Base-by-base conservation (phyloP, 2,888 invertebrate genomes). In the Trachelus stipa region DNA sequence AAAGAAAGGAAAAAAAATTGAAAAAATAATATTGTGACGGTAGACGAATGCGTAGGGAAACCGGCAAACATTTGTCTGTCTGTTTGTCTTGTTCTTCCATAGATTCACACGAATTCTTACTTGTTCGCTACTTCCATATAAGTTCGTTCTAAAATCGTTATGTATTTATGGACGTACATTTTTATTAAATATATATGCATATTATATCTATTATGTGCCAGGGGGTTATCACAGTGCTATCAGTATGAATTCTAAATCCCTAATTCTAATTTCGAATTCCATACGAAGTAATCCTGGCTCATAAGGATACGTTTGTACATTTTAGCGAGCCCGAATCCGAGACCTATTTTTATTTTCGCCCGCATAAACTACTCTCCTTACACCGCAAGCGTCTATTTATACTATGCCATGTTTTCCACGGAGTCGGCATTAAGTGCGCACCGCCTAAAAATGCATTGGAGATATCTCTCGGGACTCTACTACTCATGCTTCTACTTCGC, bases 21-120 rank as follows among this genome's bases (percentile, higher is more conserved):
- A 78, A 79, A 79, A 79, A 80, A 80, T 74, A 80, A 76, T 40
- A 76, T 76, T 73, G 76, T 75, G 69, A 76, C 76, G 69, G 79
- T 74, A 80, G 69, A 74, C 69, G 75, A 34, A 37, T 69, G 77
- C 76, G 76, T 68, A 56, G 56, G 56, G 23, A 56, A 56, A 56
- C 56, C 9, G 56, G 23, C 56, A 56, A 56, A 56, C 56, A 56
- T 56, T 9, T 6, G 2, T 56, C 15, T 4, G 40, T 40, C 23
- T 56, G 23, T 9, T 23, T 23, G 23, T 56, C 23, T 23, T 56
- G 2, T 56, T 56, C 6, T 56, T 56, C 9, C 23, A 56, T 56
- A 56, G 23, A 23, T 56, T 23, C 23, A 56, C 2, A 56, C 2
- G 56, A 56, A 56, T 9, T 56, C 56, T 23, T 0, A 56, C 56